Conservation (phyloP, 2,888 invertebrate species). For the Myathropa florea region DNA sequence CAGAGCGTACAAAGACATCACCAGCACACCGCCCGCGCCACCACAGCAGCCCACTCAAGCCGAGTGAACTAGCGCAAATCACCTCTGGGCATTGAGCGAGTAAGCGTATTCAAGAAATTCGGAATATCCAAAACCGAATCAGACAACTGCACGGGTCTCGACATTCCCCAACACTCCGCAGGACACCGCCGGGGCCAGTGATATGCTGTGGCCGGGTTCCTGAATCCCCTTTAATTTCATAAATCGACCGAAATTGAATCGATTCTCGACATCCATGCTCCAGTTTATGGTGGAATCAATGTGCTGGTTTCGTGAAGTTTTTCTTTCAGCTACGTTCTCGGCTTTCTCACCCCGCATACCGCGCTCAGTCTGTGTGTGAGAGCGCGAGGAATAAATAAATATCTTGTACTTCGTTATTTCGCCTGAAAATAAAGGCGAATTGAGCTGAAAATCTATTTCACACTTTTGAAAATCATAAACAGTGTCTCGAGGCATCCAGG, state of each 20-base stretch:
- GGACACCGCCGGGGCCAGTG: constrained; percentile 23
- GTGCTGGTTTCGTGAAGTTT: constrained; percentile 36
- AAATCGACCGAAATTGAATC: constrained; percentile 65
- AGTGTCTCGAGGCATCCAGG: constrained; percentile 43
- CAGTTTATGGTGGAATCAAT: constrained; percentile 43
- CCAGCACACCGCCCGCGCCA: not conserved
- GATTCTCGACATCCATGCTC: constrained; percentile 46
- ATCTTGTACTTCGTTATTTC: not conserved
- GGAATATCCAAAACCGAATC: constrained; percentile 2
- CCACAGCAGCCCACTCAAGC: not conserved
- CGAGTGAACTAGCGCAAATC: constrained; percentile 59
- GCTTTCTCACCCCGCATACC: constrained; percentile 4
- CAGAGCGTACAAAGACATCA: constrained; percentile 12
- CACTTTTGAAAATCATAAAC: constrained; percentile 68
- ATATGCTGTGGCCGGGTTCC: constrained; percentile 16
- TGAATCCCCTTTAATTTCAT: constrained; percentile 49
- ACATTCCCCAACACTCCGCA: not conserved
- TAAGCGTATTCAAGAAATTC: constrained; percentile 37
- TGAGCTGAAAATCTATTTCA: constrained; percentile 67
- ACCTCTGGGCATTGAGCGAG: constrained; percentile 55
- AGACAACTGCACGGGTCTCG: constrained; percentile 1
- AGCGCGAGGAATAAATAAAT: constrained; percentile 29
- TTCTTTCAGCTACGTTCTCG: not conserved
- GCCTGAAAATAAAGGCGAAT: constrained; percentile 52
- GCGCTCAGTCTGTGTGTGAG: not conserved